Base-by-base conservation (phyloP, 2,113 vertebrate species). In the Semnornis frantzii region DNA sequence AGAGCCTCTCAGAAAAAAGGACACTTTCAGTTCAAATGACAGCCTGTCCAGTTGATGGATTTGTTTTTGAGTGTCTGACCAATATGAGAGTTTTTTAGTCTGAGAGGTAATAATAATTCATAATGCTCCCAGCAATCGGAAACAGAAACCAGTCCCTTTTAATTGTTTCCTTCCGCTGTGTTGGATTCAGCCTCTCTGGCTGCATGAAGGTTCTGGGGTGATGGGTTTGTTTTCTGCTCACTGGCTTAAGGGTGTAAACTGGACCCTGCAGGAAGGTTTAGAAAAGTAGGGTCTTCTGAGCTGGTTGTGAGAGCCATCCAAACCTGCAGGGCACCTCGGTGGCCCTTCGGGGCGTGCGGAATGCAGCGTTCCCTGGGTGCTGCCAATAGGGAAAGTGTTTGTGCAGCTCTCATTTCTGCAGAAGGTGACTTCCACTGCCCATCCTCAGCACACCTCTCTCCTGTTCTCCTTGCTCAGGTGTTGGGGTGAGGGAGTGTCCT, bases 121-220 rank as follows among this genome's bases (percentile, higher is more conserved):
- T 94, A 82, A 88, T 84, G 73, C 82, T 79, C 48, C 64, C 79
- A 80, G 94, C 86, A 94, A 87, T 85, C 91, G 85, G 91, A 96
- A 96, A 82, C 92, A 95, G 87, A 96, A 92, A 82, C 90, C 90
- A 88, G 78, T 80, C 69, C 73, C 92, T 94, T 93, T 95, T 96
- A 96, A 97, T 97, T 95, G 95, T 96, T 97, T 97, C 96, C 96
- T 96, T 96, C 93, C 94, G 62, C 92, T 96, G 92, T 92, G 87
- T 96, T 96, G 95, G 94, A 94, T 88, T 90, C 90, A 74, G 85
- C 85, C 91, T 88, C 80, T 94, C 87, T 90, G 96, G 80, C 33
- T 95, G 46, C 85, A 83, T 95, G 91, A 90, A 94, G 59, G 88
- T 94, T 91, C 93, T 92, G 90, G 85, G 80, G 78, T 95, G 89